These are phyloP conservation scores for Elgaria multicarinata DNA, from an alignment of 2,113 vertebrate genomes.

Conservation along the genomic window DNA sequence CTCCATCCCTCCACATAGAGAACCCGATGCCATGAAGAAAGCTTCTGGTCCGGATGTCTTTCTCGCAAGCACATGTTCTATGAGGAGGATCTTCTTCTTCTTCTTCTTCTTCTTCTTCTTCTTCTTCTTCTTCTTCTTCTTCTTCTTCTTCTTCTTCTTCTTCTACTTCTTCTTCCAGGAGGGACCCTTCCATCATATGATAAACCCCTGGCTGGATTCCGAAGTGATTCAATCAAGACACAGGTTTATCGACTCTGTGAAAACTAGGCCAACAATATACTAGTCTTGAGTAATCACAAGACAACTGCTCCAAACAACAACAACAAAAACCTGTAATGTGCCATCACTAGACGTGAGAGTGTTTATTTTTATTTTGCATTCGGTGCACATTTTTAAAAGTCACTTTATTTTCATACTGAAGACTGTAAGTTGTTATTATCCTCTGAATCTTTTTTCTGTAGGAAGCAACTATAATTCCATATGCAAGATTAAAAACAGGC, in stretches of 20 bases:
- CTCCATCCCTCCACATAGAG: neutral
- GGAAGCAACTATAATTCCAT: neutral
- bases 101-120: too few species aligned
- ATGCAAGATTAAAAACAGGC: constrained; percentile 37
- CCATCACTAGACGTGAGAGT: neutral
- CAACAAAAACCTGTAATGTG: neutral
- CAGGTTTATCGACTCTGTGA: neutral
- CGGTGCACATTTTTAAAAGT: neutral
- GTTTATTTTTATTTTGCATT: constrained; percentile 20
- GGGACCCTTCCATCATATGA: neutral
- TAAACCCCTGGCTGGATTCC: neutral
- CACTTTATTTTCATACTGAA: constrained; percentile 3
- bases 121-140: too few species aligned
- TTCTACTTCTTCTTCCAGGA: neutral
- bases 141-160: too few species aligned
- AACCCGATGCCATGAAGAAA: neutral
- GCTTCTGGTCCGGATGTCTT: neutral
- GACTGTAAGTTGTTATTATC: constrained; percentile 5
- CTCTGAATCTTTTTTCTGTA: neutral
- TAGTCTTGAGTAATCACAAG: neutral
- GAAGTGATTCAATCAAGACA: neutral
- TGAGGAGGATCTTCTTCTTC: neutral
- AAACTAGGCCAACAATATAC: neutral
- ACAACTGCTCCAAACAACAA: neutral
- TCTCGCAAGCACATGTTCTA: neutral